Evolutionary conservation across 2,888 invertebrate species (phyloP), one percentile per base, ranked within the genome.

Genomic region (Lycophotia porphyrea): DNA sequence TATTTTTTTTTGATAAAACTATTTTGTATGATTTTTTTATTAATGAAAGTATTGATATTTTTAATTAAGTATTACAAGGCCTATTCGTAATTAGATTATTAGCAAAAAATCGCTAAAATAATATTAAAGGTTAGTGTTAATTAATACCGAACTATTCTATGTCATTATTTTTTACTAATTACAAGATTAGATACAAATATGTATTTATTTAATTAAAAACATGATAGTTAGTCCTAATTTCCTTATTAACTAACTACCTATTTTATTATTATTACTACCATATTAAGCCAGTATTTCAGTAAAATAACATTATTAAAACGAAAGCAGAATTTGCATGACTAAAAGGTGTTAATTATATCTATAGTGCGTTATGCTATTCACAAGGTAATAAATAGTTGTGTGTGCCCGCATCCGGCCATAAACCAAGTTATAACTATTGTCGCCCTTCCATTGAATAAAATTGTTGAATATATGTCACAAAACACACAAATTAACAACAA

Each of bases 321-420:
- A 69, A 73, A 63, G 34, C 63, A 52, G 42, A 61, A 70, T 74
- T 77, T 74, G 68, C 85, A 85, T 74, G 74, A 73, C 60, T 71
- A 72, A 68, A 81, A 78, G 66, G 74, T 74, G 79, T 78, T 85
- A 79, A 86, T 84, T 80, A 74, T 82, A 69, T 80, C 63, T 78
- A 64, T 36, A 55, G 71, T 80, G 83, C 52, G 72, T 79, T 73
- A 74, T 74, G 73, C 68, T 76, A 74, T 88, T 78, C 78, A 77
- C 76, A 87, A 78, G 74, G 65, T 82, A 76, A 87, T 80, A 78
- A 76, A 72, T 65, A 74, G 64, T 39, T 78, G 87, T 76, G 77
- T 81, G 82, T 67, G 76, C 88, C 88, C 88, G 88, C 88, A 88
- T 88, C 88, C 86, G 85, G 84, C 75, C 82, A 73, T 83, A 82